These are phyloP conservation scores for Athrips mouffetella DNA, from an alignment of 2,888 invertebrate species.

Conservation along the genomic window DNA sequence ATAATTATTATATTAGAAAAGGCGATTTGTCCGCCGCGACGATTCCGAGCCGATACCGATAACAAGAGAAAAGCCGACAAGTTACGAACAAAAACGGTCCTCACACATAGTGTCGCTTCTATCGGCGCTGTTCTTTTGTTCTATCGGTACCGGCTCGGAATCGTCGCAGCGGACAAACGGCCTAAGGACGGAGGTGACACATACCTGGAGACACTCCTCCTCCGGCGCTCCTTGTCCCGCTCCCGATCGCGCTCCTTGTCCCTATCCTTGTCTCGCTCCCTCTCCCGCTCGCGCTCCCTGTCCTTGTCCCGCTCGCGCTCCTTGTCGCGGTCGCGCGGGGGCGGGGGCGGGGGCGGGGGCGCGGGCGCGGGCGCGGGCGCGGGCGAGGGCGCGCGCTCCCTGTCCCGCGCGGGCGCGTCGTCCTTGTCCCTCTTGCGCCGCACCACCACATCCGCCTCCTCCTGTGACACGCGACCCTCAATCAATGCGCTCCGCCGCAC, in stretches of 20 bases:
- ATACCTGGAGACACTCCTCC: slow-evolving; percentile 69
- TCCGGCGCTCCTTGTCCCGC: slow-evolving; percentile 29
- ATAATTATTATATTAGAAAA: no score
- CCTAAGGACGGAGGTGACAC: slow-evolving; percentile 57
- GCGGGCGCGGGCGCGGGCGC: slow-evolving; percentile 46
- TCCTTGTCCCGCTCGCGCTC: slow-evolving; percentile 37
- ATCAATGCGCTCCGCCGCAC: no score
- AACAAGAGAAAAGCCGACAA: no score
- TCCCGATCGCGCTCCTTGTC: slow-evolving; percentile 32
- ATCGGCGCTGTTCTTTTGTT: no score
- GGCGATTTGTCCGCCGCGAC: no score
- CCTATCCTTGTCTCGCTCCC: slow-evolving; percentile 38
- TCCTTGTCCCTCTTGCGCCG: slow-evolving; percentile 68
- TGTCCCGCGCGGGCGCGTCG: slow-evolving; percentile 22
- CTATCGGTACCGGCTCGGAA: slow-evolving; percentile 25
- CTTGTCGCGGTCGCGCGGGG: slow-evolving; percentile 22
- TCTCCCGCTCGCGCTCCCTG: slow-evolving; percentile 22
- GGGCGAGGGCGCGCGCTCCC: slow-evolving; percentile 27
- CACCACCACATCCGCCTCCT: slow-evolving; percentile 81
- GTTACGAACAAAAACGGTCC: no score
- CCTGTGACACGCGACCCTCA: slow-evolving; percentile 77
- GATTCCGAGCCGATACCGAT: no score
- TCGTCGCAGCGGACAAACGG: no score
- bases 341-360: slow-evolving; percentile 37
- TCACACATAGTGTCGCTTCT: no score